These are phyloP conservation scores for Hyposoter didymator DNA, from an alignment of 2,888 invertebrate species.

Conservation along the genomic window DNA sequence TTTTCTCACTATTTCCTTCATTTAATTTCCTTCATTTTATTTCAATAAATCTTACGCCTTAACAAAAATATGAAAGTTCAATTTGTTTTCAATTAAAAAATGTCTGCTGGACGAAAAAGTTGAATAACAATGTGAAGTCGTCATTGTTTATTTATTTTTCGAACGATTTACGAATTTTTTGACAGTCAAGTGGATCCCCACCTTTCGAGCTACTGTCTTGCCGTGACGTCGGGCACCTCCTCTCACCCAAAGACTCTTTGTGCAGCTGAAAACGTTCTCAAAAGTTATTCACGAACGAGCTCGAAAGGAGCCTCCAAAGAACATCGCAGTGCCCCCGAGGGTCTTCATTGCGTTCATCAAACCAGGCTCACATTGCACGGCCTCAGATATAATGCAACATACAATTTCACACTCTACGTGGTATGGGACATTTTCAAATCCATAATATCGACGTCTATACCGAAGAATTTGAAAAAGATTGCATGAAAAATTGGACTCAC, in stretches of 20 bases:
- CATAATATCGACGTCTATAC: neutral
- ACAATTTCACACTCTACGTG: slow-evolving; percentile 83
- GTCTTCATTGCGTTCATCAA: slow-evolving; percentile 81
- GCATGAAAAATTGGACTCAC: neutral
- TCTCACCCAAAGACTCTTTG: slow-evolving; percentile 81
- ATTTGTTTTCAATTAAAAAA: no score
- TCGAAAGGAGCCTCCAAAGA: slow-evolving; percentile 70
- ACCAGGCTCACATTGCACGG: slow-evolving; percentile 82
- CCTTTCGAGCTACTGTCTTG: slow-evolving; percentile 81
- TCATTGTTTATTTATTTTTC: no score
- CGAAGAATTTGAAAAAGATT: neutral
- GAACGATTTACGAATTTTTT: neutral
- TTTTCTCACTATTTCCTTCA: neutral
- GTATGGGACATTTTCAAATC: slow-evolving; percentile 67
- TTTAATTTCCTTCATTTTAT: no score
- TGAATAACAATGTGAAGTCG: no score
- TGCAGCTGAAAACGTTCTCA: slow-evolving; percentile 80
- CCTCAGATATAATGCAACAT: slow-evolving; percentile 82
- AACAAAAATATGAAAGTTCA: no score
- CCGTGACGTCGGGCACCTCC: slow-evolving; percentile 81
- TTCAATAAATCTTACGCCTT: no score
- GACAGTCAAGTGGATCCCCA: slow-evolving; percentile 80
- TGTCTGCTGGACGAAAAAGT: no score
- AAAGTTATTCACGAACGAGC: slow-evolving; percentile 72
- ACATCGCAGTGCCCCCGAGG: slow-evolving; percentile 78